Percentiles rank a stretch among this genome's conserved stretches.
Conservation (phyloP, 2,113 vertebrate species). For the Tychaedon coryphoeus region DNA sequence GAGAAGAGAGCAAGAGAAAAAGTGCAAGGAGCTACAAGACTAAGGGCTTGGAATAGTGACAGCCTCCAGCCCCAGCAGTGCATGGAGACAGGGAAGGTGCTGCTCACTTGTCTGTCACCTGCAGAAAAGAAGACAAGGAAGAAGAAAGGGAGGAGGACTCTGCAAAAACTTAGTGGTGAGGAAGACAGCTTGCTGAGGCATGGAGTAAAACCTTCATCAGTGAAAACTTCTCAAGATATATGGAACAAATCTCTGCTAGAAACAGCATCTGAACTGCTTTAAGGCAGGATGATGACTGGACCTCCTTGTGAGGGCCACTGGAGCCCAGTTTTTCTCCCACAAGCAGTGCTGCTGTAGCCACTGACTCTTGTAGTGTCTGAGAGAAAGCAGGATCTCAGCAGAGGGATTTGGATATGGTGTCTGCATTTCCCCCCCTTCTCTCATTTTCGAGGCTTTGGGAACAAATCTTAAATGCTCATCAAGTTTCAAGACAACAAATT, state of each 20-base stretch:
- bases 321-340: not conserved
- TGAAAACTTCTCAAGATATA: not conserved
- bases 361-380: not conserved
- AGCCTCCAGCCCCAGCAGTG: fast-evolving
- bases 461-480: not conserved
- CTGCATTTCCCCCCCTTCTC: not conserved
- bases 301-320: not conserved
- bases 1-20: not conserved
- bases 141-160: not conserved
- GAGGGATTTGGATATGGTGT: not conserved
- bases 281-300: not conserved
- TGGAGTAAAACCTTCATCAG: not conserved
- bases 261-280: not conserved
- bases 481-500: constrained; percentile 18
- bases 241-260: not conserved
- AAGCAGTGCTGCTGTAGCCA: not conserved
- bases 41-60: not conserved
- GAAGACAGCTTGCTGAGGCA: not conserved
- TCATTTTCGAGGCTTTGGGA: not conserved
- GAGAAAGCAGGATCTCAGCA: fast-evolving
- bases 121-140: not conserved
- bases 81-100: not conserved
- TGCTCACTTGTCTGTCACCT: not conserved
- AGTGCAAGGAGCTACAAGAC: not conserved
- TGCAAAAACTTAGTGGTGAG: not conserved